Evolutionary conservation across 2,797 vertebrate genomes (phyloP), one percentile per base, ranked within the genome.

Genomic region (Melanotaenia nigrans): DNA sequence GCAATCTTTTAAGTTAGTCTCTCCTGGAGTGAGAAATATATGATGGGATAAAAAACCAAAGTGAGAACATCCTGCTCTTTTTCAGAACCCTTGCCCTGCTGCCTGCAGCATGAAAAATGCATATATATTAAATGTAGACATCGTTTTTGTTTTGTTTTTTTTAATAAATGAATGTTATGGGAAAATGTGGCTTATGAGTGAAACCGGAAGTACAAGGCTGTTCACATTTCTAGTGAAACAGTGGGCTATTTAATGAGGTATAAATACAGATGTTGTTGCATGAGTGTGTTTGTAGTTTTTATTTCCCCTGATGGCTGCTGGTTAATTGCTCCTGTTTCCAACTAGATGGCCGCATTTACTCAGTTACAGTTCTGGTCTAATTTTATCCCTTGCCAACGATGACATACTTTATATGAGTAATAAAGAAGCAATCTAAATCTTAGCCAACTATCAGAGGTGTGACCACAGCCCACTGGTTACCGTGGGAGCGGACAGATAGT

Each of bases 401-500:
- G 35, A 59, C 42, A 4, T 13, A 14, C 42, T 65, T 45, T 16
- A 69, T 18, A 38, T 1, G 25, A 53, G 62, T n/a, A 63, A 83
- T 55, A 33, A 30, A 36, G 38, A 56, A 77, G 40, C 56, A 20
- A 25, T 71, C 62, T 65, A 68, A 74, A 54, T 51, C 55, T 30
- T 14, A 65, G 59, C 40, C 16, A 33, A 24, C 55, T 24, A 72
- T 75, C 73, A 51, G 55, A 54, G 33, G 57, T 0, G 1, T 5
- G 4, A 57, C 45, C 81, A 83, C 66, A 66, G 75, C 35, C 68
- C 54, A 47, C 13, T 38, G 25, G 83, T 88, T 88, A 89, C 82
- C 77, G 86, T 91, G 89, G 90, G 92, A 93, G 87, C 76, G 61
- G 63, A 67, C 75, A 42, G 82, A 87, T 82, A 84, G 87, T 88